Evolutionary conservation across 2,797 vertebrate species (phyloP).

Genomic region (Anguilla anguilla): DNA sequence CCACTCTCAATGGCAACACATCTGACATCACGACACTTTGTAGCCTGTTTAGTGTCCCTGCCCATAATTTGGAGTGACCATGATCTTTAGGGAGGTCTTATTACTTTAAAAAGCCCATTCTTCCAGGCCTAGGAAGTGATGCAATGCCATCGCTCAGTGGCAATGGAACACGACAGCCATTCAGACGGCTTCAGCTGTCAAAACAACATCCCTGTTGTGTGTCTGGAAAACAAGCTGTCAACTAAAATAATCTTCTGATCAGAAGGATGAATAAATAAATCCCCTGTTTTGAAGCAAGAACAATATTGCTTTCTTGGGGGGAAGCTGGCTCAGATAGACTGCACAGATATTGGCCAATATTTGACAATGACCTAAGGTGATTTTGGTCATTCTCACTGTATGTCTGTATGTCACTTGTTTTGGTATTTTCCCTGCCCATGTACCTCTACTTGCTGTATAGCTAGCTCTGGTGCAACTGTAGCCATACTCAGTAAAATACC

Average conservation of each 20-base stretch:
- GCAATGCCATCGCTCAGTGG: background rate
- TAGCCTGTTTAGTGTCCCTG: background rate
- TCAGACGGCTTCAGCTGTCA: background rate
- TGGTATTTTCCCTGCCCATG: no score
- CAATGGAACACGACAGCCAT: constrained; percentile 11
- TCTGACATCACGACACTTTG: background rate
- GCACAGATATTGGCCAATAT: background rate
- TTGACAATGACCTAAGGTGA: background rate
- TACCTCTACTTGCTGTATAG: no score
- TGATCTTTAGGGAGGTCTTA: constrained; percentile 7
- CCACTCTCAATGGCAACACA: background rate
- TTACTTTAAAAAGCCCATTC: constrained; percentile 14
- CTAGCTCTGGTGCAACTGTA: no score
- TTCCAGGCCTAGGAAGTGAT: background rate
- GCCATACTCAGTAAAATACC: no score
- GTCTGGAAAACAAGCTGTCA: constrained; percentile 12
- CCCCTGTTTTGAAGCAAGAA: background rate
- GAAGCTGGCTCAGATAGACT: background rate
- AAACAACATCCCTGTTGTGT: background rate
- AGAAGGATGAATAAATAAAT: background rate
- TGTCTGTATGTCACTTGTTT: background rate
- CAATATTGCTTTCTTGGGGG: background rate
- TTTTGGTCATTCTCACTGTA: background rate
- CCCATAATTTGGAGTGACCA: constrained; percentile 3
- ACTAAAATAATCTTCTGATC: constrained; percentile 1